Conservation (phyloP, 2,888 invertebrate genomes). For the Vanessa cardui region DNA sequence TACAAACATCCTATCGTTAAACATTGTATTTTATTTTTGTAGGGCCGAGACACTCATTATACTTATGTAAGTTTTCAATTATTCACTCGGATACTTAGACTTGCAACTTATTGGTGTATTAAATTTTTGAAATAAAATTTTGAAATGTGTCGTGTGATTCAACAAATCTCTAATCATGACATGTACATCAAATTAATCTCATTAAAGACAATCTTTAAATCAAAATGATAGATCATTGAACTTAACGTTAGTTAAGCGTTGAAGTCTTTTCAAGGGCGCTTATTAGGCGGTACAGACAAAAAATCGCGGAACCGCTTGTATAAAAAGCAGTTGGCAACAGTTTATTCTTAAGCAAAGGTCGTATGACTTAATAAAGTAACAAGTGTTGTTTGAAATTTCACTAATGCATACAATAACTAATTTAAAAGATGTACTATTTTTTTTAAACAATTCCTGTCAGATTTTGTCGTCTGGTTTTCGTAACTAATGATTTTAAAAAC, state of each 20-base stretch:
- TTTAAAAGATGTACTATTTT: neutral
- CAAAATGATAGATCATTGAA: conserved; percentile 61
- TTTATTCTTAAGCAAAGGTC: conserved; percentile 36
- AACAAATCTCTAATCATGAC: conserved; percentile 14
- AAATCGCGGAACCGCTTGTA: conserved; percentile 48
- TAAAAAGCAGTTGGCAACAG: conserved; percentile 43
- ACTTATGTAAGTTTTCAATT: no score
- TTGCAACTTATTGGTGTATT: neutral
- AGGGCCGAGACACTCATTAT: neutral
- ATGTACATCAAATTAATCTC: conserved; percentile 30
- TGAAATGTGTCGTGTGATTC: neutral
- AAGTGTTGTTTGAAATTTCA: neutral
- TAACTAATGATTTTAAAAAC: conserved; percentile 56
- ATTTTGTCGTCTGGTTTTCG: conserved; percentile 43
- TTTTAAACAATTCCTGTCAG: conserved; percentile 20
- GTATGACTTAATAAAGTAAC: conserved; percentile 20
- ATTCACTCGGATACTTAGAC: no score
- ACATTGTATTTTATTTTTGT: no score
- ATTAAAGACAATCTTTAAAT: conserved; percentile 36
- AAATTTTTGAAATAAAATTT: neutral
- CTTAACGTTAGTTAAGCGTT: conserved; percentile 69
- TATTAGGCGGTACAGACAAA: conserved; percentile 58
- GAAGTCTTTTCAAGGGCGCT: conserved; percentile 80
- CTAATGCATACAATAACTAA: neutral
- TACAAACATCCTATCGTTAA: neutral